Conservation (phyloP, 2,888 invertebrate species). For the Capitulum mitella region DNA sequence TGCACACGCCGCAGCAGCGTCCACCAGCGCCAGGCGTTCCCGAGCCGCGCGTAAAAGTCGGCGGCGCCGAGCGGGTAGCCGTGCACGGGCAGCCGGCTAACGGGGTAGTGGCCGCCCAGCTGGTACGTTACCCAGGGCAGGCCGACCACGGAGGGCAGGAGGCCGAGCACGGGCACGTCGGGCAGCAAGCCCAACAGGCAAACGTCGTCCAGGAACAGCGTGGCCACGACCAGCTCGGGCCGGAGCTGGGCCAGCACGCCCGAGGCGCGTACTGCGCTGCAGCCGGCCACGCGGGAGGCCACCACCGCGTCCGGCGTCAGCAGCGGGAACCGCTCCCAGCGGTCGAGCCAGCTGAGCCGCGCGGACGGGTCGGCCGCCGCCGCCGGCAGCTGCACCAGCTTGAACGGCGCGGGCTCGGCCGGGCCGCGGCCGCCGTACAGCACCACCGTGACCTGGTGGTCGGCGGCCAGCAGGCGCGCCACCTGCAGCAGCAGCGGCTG, state of each 20-base stretch:
- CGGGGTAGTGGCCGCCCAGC: conserved; percentile 10
- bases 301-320: not conserved
- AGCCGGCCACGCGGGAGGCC: not conserved
- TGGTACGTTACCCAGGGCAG: not conserved
- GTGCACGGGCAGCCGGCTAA: not conserved
- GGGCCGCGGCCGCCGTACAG: not conserved
- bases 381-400: not conserved
- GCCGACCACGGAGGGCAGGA: not conserved
- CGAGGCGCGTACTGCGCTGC: not conserved
- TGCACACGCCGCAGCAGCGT: not conserved
- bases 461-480: not conserved
- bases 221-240: not conserved
- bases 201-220: conserved; percentile 12
- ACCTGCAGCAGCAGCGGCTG: conserved; percentile 1
- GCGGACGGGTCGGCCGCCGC: not conserved
- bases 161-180: not conserved
- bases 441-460: not conserved
- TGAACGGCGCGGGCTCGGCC: no score
- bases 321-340: not conserved
- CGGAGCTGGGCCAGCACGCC: not conserved
- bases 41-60: not conserved
- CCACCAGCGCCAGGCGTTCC: conserved; percentile 11
- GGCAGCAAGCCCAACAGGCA: not conserved
- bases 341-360: not conserved
- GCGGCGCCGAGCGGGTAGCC: not conserved